Evolutionary conservation across 1,140 invertebrate genomes (phyloP), one percentile per base, ranked within the genome.

Genomic region (Pemphigus obesinymphae): DNA sequence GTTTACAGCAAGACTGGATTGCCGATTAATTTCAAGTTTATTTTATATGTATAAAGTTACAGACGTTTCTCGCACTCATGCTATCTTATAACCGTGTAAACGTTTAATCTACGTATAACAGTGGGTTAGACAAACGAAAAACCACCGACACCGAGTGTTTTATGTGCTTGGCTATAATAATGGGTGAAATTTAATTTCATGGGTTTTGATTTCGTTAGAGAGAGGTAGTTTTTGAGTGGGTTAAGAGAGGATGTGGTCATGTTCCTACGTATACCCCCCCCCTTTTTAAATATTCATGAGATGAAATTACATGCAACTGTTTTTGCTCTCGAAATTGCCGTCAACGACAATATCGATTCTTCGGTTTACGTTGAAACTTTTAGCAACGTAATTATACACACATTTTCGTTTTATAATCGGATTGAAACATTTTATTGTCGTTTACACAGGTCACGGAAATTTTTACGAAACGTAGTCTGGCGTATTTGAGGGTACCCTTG

Each of bases 151-250:
- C 43, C 17, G n/a, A 29, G 34, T 29, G 34, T 58, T 78, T 78
- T 80, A 63, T 80, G 76, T 50, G 23, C 55, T 63, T 13, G 55
- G 76, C 26, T 61, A 43, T 63, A 80, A 43, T 63, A 80, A 80
- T 58, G 55, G 75, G n/a, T 26, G 34, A 58, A 80, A 80, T 80
- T 80, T 80, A 80, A 80, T 80, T 80, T 80, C 76, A 80, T 80
- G 76, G 76, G 50, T 80, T 80, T 80, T 80, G 76, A 80, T 80
- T 80, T 55, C 26, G 43, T 73, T 31, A 26, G 29, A 80, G 55
- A 43, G 37, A 61, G 55, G 55, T 58, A 61, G 26, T 45, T 80
- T 73, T 80, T 40, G 37, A 80, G 37, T 5, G 37, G 55, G 55
- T 63, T 80, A 45, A 80, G 34, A 43, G 55, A 20, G 53, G 37